Base-by-base conservation (phyloP, 2,113 vertebrate genomes). In the Microcebus lehilahytsara region DNA sequence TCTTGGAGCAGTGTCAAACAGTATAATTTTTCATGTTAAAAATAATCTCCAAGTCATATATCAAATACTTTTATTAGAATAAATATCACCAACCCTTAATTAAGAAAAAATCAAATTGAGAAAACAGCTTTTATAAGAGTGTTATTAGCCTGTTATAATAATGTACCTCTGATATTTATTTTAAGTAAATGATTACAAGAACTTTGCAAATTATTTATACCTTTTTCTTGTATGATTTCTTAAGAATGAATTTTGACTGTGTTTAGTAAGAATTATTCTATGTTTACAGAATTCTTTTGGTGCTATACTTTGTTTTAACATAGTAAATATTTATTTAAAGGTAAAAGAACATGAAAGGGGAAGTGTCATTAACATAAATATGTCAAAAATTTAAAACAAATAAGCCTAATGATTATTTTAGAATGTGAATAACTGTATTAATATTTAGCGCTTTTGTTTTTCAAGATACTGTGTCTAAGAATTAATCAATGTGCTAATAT, bases 1-100 rank as follows among this genome's bases (percentile, higher is more conserved):
- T 91, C 53, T 88, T 83, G 78, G 46, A 98, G 71, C 80, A 87
- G 4, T 78, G 19, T 71, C 71, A 96, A 81, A 62, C 56, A 27
- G 9, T 53, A n/a, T 37, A 95, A 89, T 85, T 92, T 71, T 84
- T 96, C 75, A 96, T 96, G 64, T 77, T 95, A 89, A 86, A 96
- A 91, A 93, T 94, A 95, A 79, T 75, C 64, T 87, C 62, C 56
- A 1, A 85, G 42, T 93, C 69, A 69, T 91, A 93, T 46, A 87
- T 23, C 30, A 84, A 32, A 86, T 75, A 10, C 3, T 97, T 97
- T 90, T 85, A 95, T 91, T 96, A 94, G 58, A 37, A 53, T 96
- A 97, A 97, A 90, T 85, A 93, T 64, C 49, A 46, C 0, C 17
- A 81, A 7, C 5, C 19, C 17, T 96, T 96, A 93, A 89, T 95